Evolutionary conservation across 2,797 vertebrate species (phyloP).

Genomic region (Labeo calbasu): DNA sequence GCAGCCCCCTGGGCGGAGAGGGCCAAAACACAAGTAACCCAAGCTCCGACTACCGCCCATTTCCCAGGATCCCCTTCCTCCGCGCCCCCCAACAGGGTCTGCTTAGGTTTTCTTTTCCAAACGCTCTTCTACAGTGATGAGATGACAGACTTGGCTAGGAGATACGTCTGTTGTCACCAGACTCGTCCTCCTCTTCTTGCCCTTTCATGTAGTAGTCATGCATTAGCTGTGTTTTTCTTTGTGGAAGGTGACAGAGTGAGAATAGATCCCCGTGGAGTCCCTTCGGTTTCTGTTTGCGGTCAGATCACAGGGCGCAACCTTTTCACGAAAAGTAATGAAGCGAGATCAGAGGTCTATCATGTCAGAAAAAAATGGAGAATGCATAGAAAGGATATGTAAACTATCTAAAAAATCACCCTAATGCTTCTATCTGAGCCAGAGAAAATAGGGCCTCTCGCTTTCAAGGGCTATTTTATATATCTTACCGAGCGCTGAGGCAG

Average conservation of each 20-base stretch:
- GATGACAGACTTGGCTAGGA: constrained; percentile 57
- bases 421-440: constrained; percentile 5
- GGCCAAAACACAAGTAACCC: constrained; percentile 61
- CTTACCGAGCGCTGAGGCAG: background rate
- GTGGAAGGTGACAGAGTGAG: constrained; percentile 32
- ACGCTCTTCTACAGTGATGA: constrained; percentile 47
- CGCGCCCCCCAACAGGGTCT: constrained; percentile 26
- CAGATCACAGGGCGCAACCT: constrained; percentile 17
- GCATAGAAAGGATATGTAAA: constrained; percentile 20
- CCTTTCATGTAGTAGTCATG: constrained; percentile 46
- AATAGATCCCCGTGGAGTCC: constrained; percentile 20
- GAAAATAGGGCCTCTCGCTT: constrained; percentile 10
- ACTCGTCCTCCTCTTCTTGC: constrained; percentile 40
- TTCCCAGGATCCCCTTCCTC: constrained; percentile 65
- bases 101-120: constrained; percentile 48
- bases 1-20: constrained; percentile 59
- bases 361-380: constrained; percentile 4
- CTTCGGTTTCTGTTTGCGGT: constrained; percentile 8
- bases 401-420: background rate
- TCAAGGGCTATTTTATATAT: constrained; percentile 9
- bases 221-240: constrained; percentile 55
- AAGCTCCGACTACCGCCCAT: constrained; percentile 56
- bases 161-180: constrained; percentile 58
- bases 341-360: constrained; percentile 17
- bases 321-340: constrained; percentile 25